Percentiles rank a stretch among this genome's conserved stretches.
Conservation (phyloP, 2,113 vertebrate genomes). For the Gorsachius goisagi region DNA sequence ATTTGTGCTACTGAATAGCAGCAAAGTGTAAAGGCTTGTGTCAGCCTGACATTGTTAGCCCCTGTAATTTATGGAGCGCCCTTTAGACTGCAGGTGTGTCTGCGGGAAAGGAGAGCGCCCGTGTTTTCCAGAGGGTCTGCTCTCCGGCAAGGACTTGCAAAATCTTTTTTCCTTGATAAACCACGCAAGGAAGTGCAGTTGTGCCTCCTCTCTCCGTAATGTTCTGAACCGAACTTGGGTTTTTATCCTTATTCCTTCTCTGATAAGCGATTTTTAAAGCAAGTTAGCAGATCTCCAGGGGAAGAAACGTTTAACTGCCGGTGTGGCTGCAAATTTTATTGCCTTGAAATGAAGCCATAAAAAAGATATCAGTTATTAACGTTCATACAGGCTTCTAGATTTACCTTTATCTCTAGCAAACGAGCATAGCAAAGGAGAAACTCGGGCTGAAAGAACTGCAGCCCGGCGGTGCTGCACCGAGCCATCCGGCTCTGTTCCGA, state of each 20-base stretch:
- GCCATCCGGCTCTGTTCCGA: rapidly evolving
- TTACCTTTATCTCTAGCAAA: not conserved
- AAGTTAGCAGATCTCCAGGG: not conserved
- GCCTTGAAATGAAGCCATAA: not conserved
- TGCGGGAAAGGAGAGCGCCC: not conserved
- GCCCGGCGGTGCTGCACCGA: not conserved
- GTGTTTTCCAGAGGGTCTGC: not conserved
- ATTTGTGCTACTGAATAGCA: not conserved
- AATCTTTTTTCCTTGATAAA: not conserved
- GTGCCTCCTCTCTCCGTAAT: not conserved
- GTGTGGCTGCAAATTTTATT: not conserved
- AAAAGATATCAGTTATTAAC: not conserved
- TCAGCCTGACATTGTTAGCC: not conserved
- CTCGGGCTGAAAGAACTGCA: not conserved
- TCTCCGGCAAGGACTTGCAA: not conserved
- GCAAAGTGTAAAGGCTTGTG: not conserved
- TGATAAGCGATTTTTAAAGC: not conserved
- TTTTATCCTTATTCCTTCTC: not conserved
- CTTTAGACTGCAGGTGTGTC: not conserved
- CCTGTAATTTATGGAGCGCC: not conserved
- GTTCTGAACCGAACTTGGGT: not conserved
- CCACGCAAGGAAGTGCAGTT: not conserved
- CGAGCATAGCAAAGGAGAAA: not conserved
- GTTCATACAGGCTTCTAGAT: not conserved
- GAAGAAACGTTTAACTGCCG: not conserved